These are phyloP conservation scores for Manis crassicaudata DNA, from an alignment of 2,797 vertebrate species.

Conservation along the genomic window DNA sequence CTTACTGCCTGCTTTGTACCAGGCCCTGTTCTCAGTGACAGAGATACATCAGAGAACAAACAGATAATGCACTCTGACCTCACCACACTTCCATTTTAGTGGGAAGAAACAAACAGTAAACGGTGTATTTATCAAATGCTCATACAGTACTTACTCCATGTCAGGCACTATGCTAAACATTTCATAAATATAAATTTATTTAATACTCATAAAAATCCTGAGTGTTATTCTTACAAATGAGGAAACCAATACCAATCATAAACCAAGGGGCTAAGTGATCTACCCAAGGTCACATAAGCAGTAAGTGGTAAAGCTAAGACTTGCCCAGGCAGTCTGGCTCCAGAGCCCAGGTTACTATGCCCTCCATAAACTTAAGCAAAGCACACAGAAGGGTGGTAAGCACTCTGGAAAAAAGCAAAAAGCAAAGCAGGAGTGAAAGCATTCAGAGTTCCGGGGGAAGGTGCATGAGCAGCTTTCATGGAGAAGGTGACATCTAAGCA, in stretches of 20 bases:
- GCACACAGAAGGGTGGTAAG: neutral
- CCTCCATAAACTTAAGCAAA: neutral
- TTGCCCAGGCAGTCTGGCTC: neutral
- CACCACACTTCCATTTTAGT: neutral
- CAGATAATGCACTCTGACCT: neutral
- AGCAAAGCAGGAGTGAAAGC: neutral
- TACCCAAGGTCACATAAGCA: neutral
- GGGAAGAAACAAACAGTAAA: neutral
- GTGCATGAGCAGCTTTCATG: neutral
- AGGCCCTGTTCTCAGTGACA: neutral
- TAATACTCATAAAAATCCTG: neutral
- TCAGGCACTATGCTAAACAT: neutral
- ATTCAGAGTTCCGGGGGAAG: neutral
- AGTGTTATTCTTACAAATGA: neutral
- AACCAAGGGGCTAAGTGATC: neutral
- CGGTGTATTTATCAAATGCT: neutral
- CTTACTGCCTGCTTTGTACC: neutral
- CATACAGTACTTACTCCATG: neutral
- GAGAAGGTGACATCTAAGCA: neutral
- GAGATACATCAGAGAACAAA: neutral
- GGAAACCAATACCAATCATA: neutral
- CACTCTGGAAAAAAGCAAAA: neutral
- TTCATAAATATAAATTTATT: neutral
- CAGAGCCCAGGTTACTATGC: neutral
- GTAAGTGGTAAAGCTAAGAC: neutral